Percentiles rank a stretch among this genome's conserved stretches.
Conservation (phyloP, 2,113 vertebrate genomes). For the Planiliza haematocheilus region DNA sequence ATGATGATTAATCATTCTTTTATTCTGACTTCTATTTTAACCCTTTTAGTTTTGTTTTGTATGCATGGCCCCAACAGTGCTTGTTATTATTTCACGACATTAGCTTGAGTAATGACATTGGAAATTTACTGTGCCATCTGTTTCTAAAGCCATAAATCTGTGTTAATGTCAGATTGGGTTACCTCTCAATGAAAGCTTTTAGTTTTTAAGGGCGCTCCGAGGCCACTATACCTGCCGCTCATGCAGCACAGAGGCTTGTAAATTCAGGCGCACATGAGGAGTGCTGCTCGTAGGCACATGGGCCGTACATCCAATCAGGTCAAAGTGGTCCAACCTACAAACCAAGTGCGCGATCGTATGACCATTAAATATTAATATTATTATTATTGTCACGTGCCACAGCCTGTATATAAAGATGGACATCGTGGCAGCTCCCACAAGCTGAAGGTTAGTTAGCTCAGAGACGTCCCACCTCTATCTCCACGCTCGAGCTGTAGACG, state of each 20-base stretch:
- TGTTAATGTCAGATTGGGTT: constrained; percentile 16
- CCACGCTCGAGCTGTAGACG: no score
- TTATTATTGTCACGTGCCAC: neutral
- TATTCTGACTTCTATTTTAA: neutral
- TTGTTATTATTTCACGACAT: constrained; percentile 8
- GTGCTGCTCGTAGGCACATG: constrained; percentile 4
- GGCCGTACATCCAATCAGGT: constrained; percentile 1
- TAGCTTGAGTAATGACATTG: constrained; percentile 18
- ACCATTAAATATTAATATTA: neutral
- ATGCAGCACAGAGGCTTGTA: constrained; percentile 39
- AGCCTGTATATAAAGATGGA: no score
- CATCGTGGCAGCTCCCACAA: neutral
- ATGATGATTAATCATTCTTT: neutral
- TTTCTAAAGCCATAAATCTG: constrained; percentile 43
- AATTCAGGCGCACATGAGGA: constrained; percentile 12
- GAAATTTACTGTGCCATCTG: constrained; percentile 27
- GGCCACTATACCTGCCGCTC: constrained; percentile 25
- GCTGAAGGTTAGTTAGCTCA: neutral
- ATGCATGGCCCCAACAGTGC: neutral
- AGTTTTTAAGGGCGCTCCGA: constrained; percentile 42
- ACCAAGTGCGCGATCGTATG: constrained; percentile 10
- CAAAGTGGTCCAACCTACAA: constrained; percentile 13
- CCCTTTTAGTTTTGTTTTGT: neutral
- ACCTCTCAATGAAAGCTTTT: constrained; percentile 27
- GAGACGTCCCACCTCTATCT: neutral